Conservation (phyloP, 2,113 vertebrate species). For the Benitochromis conjunctus region DNA sequence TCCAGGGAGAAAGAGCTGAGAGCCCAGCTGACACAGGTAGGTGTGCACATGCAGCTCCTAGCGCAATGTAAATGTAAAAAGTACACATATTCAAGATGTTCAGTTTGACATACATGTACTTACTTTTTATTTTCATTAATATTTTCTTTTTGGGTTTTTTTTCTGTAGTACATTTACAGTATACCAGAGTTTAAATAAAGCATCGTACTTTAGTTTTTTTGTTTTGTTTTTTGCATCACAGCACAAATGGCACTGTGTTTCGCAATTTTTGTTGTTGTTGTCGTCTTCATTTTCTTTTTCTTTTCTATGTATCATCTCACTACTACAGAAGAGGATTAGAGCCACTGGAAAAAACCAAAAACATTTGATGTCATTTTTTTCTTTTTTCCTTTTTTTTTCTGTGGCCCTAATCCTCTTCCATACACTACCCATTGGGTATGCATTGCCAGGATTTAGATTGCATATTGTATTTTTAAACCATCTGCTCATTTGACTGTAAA, state of each 20-base stretch:
- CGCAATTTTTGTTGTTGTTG: not conserved
- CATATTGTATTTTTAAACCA: not conserved
- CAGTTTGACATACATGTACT: not conserved
- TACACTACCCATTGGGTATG: not conserved
- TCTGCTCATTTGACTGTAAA: not conserved
- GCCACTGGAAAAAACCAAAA: too few relatives aligned
- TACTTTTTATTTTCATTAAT: not conserved
- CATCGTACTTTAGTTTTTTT: not conserved
- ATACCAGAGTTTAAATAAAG: not conserved
- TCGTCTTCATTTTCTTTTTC: not conserved
- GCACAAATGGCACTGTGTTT: not conserved
- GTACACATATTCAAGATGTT: not conserved
- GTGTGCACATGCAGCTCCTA: not conserved
- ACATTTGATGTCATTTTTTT: too few relatives aligned
- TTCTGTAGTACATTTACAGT: not conserved
- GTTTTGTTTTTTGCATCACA: not conserved
- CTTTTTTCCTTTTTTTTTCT: not conserved
- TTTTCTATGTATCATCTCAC: not conserved
- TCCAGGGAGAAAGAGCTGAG: constrained; percentile 37
- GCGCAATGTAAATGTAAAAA: not conserved
- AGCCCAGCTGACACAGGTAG: constrained; percentile 37
- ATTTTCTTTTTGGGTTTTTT: not conserved
- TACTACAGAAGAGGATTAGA: not conserved
- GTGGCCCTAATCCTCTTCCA: not conserved
- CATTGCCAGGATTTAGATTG: not conserved